These are phyloP conservation scores for Leucoraja ocellata DNA, from an alignment of 2,797 vertebrate species.

Conservation along the genomic window DNA sequence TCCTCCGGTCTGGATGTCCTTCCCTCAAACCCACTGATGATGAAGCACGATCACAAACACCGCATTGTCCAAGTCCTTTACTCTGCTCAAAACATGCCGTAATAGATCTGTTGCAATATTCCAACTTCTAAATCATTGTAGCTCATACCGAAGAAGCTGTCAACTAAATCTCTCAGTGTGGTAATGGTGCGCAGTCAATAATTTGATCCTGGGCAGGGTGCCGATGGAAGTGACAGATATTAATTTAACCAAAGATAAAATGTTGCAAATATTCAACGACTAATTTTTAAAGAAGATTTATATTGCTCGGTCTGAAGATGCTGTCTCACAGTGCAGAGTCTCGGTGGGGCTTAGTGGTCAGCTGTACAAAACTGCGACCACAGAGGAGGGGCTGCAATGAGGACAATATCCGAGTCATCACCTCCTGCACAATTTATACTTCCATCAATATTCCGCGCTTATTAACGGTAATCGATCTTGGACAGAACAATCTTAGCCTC, in stretches of 20 bases:
- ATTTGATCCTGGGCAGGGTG: too few relatives aligned
- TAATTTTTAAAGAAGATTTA: slow-evolving; percentile 23
- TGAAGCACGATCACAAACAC: neutral
- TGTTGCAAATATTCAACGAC: neutral
- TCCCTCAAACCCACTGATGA: neutral
- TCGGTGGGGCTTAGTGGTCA: slow-evolving; percentile 91
- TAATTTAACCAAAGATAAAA: neutral
- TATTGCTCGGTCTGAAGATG: neutral
- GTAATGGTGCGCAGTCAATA: slow-evolving; percentile 8
- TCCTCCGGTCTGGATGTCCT: neutral
- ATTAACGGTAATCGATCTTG: neutral
- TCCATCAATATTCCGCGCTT: slow-evolving; percentile 44
- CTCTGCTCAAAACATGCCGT: neutral
- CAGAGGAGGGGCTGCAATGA: slow-evolving; percentile 72
- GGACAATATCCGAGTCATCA: slow-evolving; percentile 63
- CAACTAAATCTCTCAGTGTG: slow-evolving; percentile 13
- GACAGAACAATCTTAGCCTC: neutral
- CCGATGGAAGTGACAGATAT: slow-evolving; percentile 1
- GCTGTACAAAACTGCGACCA: slow-evolving; percentile 76
- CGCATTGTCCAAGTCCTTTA: neutral
- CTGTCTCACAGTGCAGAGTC: slow-evolving; percentile 51
- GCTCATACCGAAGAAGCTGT: neutral
- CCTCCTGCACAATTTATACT: slow-evolving; percentile 71
- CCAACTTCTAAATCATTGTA: slow-evolving; percentile 23
- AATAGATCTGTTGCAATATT: neutral